Conservation (phyloP, 2,113 vertebrate genomes). For the Rhabdomys dilectus region DNA sequence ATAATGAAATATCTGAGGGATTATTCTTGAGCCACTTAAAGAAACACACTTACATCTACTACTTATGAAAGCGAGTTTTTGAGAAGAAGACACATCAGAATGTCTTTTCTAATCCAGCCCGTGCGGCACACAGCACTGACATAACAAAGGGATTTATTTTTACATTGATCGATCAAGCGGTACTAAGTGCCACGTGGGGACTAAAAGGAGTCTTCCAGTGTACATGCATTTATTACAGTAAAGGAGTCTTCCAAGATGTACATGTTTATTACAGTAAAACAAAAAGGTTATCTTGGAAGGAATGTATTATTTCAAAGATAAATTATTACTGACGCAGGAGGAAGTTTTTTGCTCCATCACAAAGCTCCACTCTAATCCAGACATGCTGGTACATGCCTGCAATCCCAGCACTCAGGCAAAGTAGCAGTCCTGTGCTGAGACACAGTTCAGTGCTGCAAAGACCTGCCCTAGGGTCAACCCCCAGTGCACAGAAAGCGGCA, state of each 20-base stretch:
- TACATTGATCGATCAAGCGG: not conserved
- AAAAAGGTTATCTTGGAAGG: conserved; percentile 26
- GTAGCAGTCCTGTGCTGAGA: not conserved
- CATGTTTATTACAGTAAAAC: not conserved
- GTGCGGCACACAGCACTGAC: not conserved
- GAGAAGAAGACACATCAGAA: not conserved
- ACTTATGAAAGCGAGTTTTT: not conserved
- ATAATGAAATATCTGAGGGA: not conserved
- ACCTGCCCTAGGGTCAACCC: not conserved
- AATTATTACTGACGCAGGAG: not conserved
- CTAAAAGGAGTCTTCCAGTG: conserved; percentile 6
- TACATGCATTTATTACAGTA: not conserved
- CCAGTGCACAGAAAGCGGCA: not conserved
- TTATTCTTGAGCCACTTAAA: not conserved
- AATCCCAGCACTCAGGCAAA: not conserved
- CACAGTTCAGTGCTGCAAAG: not conserved
- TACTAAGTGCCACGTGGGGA: not conserved
- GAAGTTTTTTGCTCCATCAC: conserved; percentile 10
- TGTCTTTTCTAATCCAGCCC: not conserved
- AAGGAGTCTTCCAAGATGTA: not conserved
- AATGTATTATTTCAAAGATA: conserved; percentile 13
- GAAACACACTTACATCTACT: not conserved
- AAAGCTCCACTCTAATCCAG: not conserved
- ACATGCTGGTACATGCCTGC: not conserved
- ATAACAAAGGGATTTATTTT: not conserved